Evolutionary conservation across 2,888 invertebrate genomes (phyloP).

Genomic region (Phlogophora meticulosa): DNA sequence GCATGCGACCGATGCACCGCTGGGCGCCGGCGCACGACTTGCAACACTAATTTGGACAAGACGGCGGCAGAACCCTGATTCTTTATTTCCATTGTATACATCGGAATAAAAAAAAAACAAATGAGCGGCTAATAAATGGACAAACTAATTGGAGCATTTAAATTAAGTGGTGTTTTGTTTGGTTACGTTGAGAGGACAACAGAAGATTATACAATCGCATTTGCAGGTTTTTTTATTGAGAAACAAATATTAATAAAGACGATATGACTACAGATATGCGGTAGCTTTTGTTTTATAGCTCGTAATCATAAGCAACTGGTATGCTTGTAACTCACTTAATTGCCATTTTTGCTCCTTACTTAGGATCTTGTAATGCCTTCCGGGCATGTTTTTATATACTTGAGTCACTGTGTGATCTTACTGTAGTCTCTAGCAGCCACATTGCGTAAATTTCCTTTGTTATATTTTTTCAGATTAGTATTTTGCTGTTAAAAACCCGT

Average conservation of each 20-base stretch:
- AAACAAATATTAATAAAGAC: constrained; percentile 7
- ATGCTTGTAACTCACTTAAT: constrained; percentile 37
- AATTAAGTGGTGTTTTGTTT: constrained; percentile 38
- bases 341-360: constrained; percentile 34
- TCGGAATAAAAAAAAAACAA: constrained; percentile 42
- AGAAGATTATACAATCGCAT: neutral
- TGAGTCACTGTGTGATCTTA: neutral
- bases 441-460: constrained; percentile 21
- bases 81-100: constrained; percentile 48
- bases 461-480: constrained; percentile 5
- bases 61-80: constrained; percentile 47
- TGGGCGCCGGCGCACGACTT: constrained; percentile 54
- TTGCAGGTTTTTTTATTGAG: constrained; percentile 12
- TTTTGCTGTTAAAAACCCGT: neutral
- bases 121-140: constrained; percentile 48
- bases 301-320: constrained; percentile 10
- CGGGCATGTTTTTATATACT: constrained; percentile 11
- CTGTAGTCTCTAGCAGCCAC: neutral
- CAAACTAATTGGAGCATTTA: constrained; percentile 42
- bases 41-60: constrained; percentile 63
- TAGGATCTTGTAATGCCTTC: constrained; percentile 31
- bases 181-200: constrained; percentile 11
- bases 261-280: constrained; percentile 13
- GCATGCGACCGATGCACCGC: constrained; percentile 46
- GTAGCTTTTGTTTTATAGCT: constrained; percentile 27